These are phyloP conservation scores for Diorhabda elongata DNA, from an alignment of 1,140 invertebrate genomes.

Conservation along the genomic window DNA sequence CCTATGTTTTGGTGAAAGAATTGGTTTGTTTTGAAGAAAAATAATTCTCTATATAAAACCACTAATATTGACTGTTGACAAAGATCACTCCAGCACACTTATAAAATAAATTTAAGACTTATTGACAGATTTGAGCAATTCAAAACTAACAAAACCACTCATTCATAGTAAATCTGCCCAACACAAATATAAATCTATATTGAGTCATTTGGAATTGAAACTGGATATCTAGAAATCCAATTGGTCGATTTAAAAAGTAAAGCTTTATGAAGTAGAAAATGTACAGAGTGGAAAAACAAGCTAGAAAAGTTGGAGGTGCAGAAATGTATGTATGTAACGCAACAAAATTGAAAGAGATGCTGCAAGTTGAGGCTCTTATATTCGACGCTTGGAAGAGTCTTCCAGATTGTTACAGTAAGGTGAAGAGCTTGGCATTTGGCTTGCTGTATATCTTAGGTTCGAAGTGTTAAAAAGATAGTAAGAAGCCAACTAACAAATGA, in stretches of 20 bases:
- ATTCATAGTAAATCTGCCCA: slow-evolving; percentile 29
- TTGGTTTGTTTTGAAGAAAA: slow-evolving; percentile 38
- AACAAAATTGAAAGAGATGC: slow-evolving; percentile 25
- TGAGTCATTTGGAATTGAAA: slow-evolving; percentile 36
- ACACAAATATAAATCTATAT: slow-evolving; percentile 31
- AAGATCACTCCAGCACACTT: slow-evolving; percentile 14
- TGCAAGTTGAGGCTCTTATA: neutral
- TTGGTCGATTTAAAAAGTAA: slow-evolving; percentile 14
- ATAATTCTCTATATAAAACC: slow-evolving; percentile 26
- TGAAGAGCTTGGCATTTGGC: slow-evolving; percentile 37
- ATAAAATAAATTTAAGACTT: slow-evolving; percentile 27
- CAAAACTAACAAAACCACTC: too few species aligned
- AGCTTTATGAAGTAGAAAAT: neutral
- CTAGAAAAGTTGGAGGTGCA: slow-evolving; percentile 35
- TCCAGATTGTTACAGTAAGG: slow-evolving; percentile 33
- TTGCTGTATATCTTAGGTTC: slow-evolving; percentile 16
- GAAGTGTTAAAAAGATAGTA: slow-evolving; percentile 1
- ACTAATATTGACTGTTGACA: slow-evolving; percentile 19
- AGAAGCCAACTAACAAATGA: neutral
- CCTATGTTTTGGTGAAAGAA: slow-evolving; percentile 18
- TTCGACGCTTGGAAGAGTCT: slow-evolving; percentile 33
- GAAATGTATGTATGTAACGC: slow-evolving; percentile 30
- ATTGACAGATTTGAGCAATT: too few species aligned
- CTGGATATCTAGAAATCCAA: slow-evolving; percentile 36
- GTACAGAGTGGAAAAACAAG: slow-evolving; percentile 28